A percentile compares a stretch with the other conserved stretches of the same genome.
Evolutionary conservation across 2,888 invertebrate genomes (phyloP).

Genomic region (Protonemura montana): DNA sequence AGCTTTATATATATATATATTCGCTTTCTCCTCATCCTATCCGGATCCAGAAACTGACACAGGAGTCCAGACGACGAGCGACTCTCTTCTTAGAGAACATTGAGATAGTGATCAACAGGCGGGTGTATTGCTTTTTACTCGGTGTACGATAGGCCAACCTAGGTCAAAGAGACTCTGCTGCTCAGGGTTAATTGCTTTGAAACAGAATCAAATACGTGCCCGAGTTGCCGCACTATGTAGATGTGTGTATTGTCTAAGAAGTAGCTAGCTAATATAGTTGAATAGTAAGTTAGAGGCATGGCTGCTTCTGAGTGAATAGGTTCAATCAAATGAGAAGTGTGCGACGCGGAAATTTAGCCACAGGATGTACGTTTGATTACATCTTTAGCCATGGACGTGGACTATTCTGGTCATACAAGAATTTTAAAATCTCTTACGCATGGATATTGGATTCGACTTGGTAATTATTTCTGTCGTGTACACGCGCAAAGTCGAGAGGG

Average conservation of each 20-base stretch:
- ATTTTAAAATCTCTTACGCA: neutral
- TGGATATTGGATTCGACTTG: neutral
- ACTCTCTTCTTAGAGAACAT: neutral
- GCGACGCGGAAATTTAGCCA: neutral
- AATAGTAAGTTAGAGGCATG: neutral
- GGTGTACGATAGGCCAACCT: neutral
- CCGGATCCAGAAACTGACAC: neutral
- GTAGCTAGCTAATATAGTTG: neutral
- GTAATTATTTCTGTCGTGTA: too few relatives aligned
- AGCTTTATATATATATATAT: neutral
- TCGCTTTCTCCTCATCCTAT: too few relatives aligned
- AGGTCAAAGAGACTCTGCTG: slow-evolving; percentile 1
- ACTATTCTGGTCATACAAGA: neutral
- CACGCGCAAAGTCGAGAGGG: too few relatives aligned
- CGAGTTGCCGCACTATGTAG: neutral
- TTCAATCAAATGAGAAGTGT: neutral
- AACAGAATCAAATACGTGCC: neutral
- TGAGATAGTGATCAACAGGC: neutral
- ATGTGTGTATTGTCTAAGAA: neutral
- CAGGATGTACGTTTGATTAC: neutral
- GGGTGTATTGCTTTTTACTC: neutral
- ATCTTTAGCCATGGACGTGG: neutral
- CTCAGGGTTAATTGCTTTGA: slow-evolving; percentile 2
- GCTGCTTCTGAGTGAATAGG: neutral
- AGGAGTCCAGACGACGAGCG: neutral